Base-by-base conservation (phyloP, 2,888 invertebrate genomes). In the Erynnis tages region DNA sequence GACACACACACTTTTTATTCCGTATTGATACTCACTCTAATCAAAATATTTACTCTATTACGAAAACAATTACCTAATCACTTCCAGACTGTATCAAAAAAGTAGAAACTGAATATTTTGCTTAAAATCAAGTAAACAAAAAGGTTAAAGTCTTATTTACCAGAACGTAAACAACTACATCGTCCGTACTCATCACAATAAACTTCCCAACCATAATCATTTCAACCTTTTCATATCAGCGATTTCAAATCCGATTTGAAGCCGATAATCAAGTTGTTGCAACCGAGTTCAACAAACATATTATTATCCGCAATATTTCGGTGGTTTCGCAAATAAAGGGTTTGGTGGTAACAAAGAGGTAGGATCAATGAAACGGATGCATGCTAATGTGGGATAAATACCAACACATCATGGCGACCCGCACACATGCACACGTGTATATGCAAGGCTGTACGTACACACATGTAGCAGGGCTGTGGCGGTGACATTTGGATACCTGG, bases 311-410 rank as follows among this genome's bases (percentile, higher is more conserved):
- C 37, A 54, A 53, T 35, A 50, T 58, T 58, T 58, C 53, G 54
- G 58, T 57, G 57, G 57, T 58, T 58, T 63, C 46, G 30, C 55
- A 64, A 66, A 64, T 64, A 73, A 77, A 74, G 69, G 76, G 66
- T 72, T 73, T 62, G 54, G 52, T 58, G 59, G 63, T 71, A 76
- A 82, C 79, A 79, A 82, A 81, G 78, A 78, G 76, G 73, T 71
- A 65, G 77, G 77, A 82, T 80, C 82, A 79, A 78, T 83, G 79
- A 73, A 76, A 76, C 79, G 79, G 79, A 82, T 82, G 79, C 79
- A 79, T 80, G 76, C 73, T 82, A 82, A 83, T 84, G 79, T 79
- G 79, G 81, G 78, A 81, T 82, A 82, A 82, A 83, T 79, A 77
- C 81, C 75, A 65, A 73, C 76, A 76, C 73, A 79, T 73, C 70